These are phyloP conservation scores for Blera fallax DNA, from an alignment of 2,888 invertebrate species.

Conservation along the genomic window DNA sequence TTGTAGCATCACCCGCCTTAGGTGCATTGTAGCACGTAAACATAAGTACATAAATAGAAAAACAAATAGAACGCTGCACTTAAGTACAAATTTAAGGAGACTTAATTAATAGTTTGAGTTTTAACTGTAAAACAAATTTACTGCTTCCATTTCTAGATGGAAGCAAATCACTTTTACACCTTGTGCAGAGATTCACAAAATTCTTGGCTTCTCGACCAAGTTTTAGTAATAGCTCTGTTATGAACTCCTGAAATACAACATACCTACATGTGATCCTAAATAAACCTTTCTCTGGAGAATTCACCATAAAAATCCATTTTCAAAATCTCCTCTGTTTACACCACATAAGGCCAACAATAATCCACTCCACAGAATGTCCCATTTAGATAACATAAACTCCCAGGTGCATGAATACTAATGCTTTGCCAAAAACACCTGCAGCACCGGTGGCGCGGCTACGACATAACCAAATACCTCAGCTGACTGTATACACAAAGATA, in stretches of 20 bases:
- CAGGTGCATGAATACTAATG: constrained; percentile 15
- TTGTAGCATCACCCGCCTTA: too few species aligned
- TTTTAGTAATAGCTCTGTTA: neutral
- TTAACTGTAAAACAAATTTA: too few species aligned
- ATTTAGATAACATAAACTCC: constrained; percentile 43
- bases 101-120: too few species aligned
- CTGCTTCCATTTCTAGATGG: too few species aligned
- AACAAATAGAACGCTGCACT: too few species aligned
- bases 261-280: neutral
- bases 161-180: too few species aligned
- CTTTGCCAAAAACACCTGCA: constrained; percentile 6
- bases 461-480: constrained; percentile 5
- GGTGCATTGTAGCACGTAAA: too few species aligned
- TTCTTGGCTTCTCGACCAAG: too few species aligned
- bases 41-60: too few species aligned
- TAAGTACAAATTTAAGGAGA: too few species aligned
- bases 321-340: neutral
- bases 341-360: constrained; percentile 37
- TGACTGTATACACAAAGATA: neutral
- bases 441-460: neutral
- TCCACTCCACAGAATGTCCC: constrained; percentile 37
- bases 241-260: neutral
- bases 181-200: too few species aligned
- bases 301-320: neutral
- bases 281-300: too few species aligned